Evolutionary conservation across 2,113 vertebrate genomes (phyloP), one percentile per base, ranked within the genome.

Genomic region (Procapra przewalskii): DNA sequence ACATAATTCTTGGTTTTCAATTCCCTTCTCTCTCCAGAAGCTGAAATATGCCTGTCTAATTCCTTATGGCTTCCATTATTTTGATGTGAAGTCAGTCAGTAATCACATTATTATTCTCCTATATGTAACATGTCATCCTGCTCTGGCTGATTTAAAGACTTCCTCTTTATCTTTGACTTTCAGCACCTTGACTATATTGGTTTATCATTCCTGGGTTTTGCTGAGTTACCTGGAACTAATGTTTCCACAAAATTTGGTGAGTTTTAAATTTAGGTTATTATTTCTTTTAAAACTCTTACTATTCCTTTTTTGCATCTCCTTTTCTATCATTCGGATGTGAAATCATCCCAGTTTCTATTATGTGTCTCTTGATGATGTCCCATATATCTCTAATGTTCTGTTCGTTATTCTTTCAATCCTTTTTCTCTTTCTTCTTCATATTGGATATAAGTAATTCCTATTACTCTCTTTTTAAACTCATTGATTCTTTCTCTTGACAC

Each of bases 111-210:
- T 77, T 52, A 54, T 57, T 71, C 40, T 82, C 82, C 40, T 33
- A 1, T 29, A 19, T 6, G 12, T 43, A 64, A 11, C 62, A 62
- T 81, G 60, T 6, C 55, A 48, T 31, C 55, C 71, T 97, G 36
- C 79, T 96, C 89, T 62, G 52, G 10, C n/a, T 45, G 21, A 52
- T 89, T 95, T 77, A 57, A 94, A 71, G 55, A 90, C 71, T 59
- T 90, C 67, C 27, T 86, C 36, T 94, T 93, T 96, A 52, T 83
- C 25, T 86, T 83, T 94, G 71, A 54, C 40, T 67, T 94, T 96
- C n/a, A 96, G 52, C 7, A 33, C 23, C 59, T 94, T 90, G 75
- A 82, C 52, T 67, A 15, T 40, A 43, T 48, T 16, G 3, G 2
- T 13, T 94, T 71, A 55, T 79, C 21, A 29, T 86, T 55, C 21